Evolutionary conservation across 2,797 vertebrate genomes (phyloP), one percentile per base, ranked within the genome.

Genomic region (Spinibarbus caldwelli): DNA sequence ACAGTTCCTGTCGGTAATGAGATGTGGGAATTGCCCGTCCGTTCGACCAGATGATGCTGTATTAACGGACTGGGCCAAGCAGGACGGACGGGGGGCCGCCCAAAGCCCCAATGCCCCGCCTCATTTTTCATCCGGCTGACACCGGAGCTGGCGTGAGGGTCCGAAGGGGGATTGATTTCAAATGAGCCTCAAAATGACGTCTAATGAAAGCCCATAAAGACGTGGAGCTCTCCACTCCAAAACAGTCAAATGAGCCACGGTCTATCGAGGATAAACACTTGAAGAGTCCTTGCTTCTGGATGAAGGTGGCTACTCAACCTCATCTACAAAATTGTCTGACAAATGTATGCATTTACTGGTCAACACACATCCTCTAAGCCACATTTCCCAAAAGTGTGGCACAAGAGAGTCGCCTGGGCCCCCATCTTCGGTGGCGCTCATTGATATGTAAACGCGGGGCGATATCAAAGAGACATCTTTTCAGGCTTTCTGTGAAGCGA

Each of bases 1-100:
- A 94, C 94, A 96, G 96, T 96, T 96, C 95, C 95, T 96, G 94
- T 96, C 95, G 95, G 95, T 97, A 96, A 97, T 97, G 96, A 97
- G 96, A 97, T 96, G 95, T 96, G 96, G 96, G 96, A 97, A 96
- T 96, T 97, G 95, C 94, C 94, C 92, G 95, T 95, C 94, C 95
- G 95, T 96, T 96, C 94, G 95, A 96, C 95, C 96, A 97, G 96
- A 96, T 97, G 96, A 97, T 96, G 94, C 94, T 95, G 94, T 95
- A 96, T 96, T 96, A 97, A 96, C 95, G 95, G 96, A 95, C 95
- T 95, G 94, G 96, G 94, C 86, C 86, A 93, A 93, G 94, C 94
- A 95, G 92, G 95, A 95, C 88, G 85, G 90, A 88, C 91, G 92
- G 94, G 94, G 93, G 95, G 86, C 94, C 90, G 91, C 92, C 93